phyloP scores from a whole-genome alignment of 2,797 vertebrate species.

The Glossophaga mutica region DNA sequence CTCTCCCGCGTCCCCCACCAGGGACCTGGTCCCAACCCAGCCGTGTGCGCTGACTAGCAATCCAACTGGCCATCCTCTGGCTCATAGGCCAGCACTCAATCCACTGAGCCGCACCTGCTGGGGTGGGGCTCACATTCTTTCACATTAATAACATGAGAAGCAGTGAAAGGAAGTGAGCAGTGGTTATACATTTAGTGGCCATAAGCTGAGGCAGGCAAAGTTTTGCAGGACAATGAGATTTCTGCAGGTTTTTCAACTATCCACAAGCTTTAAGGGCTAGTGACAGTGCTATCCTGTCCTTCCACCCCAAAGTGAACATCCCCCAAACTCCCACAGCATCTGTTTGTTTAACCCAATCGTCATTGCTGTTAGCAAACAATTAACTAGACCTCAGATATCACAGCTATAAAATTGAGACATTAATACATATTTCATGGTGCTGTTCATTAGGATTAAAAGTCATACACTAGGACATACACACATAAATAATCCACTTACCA shows the following conservation, averaged over 20 bases:
- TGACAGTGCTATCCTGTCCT: neutral
- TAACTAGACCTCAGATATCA: neutral
- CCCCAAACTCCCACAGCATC: neutral
- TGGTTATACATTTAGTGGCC: neutral
- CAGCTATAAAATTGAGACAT: neutral
- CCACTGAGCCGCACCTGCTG: too few relatives aligned
- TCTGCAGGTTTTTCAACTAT: neutral
- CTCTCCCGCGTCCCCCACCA: fast-evolving
- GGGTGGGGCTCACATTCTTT: neutral
- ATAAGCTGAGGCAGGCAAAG: neutral
- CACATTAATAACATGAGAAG: constrained; percentile 5
- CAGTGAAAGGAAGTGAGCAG: neutral
- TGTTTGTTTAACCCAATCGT: neutral
- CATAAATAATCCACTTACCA: neutral
- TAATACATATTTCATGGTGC: neutral
- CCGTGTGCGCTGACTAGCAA: too few relatives aligned
- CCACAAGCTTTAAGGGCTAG: neutral
- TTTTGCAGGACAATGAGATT: neutral
- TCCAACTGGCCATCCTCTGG: too few relatives aligned
- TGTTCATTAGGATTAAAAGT: neutral
- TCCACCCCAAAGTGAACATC: neutral
- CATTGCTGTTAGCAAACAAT: neutral
- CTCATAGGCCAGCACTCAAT: too few relatives aligned
- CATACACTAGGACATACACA: neutral
- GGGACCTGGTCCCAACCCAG: too few relatives aligned